These are phyloP conservation scores for Hemitrygon akajei DNA, from an alignment of 2,797 vertebrate genomes.

Conservation along the genomic window DNA sequence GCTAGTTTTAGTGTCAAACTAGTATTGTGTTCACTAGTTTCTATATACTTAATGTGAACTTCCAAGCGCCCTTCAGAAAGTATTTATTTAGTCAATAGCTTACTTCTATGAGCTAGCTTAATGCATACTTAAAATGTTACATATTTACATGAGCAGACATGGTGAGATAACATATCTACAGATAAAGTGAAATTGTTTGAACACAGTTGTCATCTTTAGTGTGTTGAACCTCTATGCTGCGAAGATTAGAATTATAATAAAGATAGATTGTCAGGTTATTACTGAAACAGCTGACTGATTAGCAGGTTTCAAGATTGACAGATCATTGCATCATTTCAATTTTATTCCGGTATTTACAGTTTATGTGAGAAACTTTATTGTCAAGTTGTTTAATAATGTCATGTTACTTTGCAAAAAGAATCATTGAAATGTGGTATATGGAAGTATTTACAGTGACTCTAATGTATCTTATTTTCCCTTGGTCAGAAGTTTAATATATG, in stretches of 20 bases:
- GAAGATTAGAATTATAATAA: constrained; percentile 42
- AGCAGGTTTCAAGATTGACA: constrained; percentile 48
- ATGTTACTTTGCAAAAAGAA: constrained; percentile 59
- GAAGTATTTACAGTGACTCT: constrained; percentile 56
- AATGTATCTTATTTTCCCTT: constrained; percentile 62
- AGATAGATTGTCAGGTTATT: constrained; percentile 46
- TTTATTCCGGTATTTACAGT: constrained; percentile 57
- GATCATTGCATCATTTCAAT: constrained; percentile 54
- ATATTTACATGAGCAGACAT: not conserved
- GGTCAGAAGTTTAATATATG: constrained; percentile 64
- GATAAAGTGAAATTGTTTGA: not conserved
- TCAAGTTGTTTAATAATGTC: constrained; percentile 57
- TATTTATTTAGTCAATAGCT: constrained; percentile 2
- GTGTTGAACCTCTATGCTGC: not conserved
- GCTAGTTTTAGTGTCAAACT: not conserved
- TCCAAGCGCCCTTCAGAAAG: not conserved
- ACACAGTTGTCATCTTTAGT: constrained; percentile 27
- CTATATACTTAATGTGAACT: not conserved
- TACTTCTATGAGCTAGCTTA: constrained; percentile 2
- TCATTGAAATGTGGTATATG: constrained; percentile 63
- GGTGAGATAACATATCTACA: not conserved
- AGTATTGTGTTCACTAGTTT: not conserved
- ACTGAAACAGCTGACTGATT: constrained; percentile 47
- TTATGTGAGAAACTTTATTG: constrained; percentile 58
- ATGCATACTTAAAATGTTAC: not conserved